Conservation (phyloP, 2,113 vertebrate species). For the Gavialis gangeticus region DNA sequence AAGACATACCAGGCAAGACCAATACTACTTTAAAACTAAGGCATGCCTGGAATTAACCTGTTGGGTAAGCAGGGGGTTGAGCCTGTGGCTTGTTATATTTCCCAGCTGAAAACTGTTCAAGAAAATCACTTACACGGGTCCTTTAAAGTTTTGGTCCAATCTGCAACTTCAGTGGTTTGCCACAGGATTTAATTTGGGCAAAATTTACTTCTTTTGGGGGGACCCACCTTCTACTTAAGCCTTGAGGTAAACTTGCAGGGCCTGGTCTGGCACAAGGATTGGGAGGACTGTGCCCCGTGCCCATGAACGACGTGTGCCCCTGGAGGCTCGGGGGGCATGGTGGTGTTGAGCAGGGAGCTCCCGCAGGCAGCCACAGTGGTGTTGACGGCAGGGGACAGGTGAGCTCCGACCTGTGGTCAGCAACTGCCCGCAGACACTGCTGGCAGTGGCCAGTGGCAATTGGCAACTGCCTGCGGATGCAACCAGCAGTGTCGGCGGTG, state of each 20-base stretch:
- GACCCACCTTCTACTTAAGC: not conserved
- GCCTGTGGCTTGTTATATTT: accelerated
- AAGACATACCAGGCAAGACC: not conserved
- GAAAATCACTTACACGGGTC: not conserved
- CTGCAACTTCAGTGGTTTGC: not conserved
- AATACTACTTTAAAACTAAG: not conserved
- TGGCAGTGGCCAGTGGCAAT: too few species aligned
- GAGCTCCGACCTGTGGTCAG: too few species aligned
- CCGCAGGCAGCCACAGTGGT: too few species aligned
- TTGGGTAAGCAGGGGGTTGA: not conserved
- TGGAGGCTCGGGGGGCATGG: too few species aligned
- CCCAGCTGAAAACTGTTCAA: not conserved
- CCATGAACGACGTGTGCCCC: too few species aligned
- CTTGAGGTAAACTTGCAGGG: not conserved
- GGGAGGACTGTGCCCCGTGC: too few species aligned
- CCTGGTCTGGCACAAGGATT: not conserved
- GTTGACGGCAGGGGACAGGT: too few species aligned
- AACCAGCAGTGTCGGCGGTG: too few species aligned
- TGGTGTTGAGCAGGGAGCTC: too few species aligned
- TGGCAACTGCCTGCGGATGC: too few species aligned
- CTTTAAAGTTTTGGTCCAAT: not conserved
- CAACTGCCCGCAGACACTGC: too few species aligned
- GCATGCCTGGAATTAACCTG: accelerated
- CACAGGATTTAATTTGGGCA: too few species aligned
- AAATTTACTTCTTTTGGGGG: not conserved